These are phyloP conservation scores for Carcinoscorpius rotundicauda DNA, from an alignment of 1,140 invertebrate species.

Conservation along the genomic window DNA sequence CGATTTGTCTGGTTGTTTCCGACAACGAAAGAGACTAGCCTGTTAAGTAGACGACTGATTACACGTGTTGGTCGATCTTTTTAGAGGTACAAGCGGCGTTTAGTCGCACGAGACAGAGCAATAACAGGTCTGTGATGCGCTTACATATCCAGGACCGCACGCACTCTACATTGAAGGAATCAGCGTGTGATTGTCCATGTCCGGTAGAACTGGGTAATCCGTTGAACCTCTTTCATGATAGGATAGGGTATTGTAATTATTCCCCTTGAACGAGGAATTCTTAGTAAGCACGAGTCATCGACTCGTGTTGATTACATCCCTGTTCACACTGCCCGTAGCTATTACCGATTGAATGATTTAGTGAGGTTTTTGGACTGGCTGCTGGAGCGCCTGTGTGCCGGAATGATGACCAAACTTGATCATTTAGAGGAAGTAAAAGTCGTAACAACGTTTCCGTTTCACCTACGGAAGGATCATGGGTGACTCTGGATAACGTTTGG, in stretches of 20 bases:
- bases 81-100: constrained; percentile 46
- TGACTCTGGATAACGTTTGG: neutral
- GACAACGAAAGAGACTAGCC: constrained; percentile 70
- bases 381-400: constrained; percentile 40
- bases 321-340: constrained; percentile 80
- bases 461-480: constrained; percentile 70
- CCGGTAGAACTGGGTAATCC: constrained; percentile 59
- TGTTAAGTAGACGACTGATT: constrained; percentile 48
- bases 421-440: constrained; percentile 73
- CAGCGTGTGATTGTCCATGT: constrained; percentile 47
- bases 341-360: constrained; percentile 71
- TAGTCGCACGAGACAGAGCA: constrained; percentile 62
- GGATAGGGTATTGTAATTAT: constrained; percentile 69
- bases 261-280: constrained; percentile 74
- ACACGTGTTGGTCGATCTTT: constrained; percentile 42
- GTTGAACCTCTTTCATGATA: constrained; percentile 62
- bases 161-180: constrained; percentile 67
- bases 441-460: constrained; percentile 81
- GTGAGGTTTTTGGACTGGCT: constrained; percentile 41
- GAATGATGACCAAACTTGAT: constrained; percentile 56
- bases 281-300: constrained; percentile 71
- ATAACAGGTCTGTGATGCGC: constrained; percentile 75
- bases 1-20: constrained; percentile 81
- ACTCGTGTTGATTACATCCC: constrained; percentile 72
- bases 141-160: constrained; percentile 68